phyloP scores from a whole-genome alignment of 2,797 vertebrate genomes.

The Naso thynnoides region DNA sequence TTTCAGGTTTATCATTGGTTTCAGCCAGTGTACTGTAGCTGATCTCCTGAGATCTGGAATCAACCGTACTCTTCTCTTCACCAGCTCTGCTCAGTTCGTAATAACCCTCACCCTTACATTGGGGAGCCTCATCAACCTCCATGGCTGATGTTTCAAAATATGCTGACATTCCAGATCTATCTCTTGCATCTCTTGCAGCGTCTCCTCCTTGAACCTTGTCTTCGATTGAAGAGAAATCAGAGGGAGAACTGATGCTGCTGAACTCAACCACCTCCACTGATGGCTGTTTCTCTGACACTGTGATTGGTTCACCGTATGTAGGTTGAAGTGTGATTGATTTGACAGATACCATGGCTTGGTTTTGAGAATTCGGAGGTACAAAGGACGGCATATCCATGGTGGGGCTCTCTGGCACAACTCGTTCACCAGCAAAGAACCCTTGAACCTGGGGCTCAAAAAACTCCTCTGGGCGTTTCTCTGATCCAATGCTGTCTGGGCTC shows the following conservation, averaged over 20 bases:
- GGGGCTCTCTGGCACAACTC: slow-evolving; percentile 81
- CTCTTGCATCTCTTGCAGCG: slow-evolving; percentile 73
- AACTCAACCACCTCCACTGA: slow-evolving; percentile 83
- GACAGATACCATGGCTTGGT: slow-evolving; percentile 79
- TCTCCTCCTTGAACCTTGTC: slow-evolving; percentile 68
- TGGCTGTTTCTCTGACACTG: slow-evolving; percentile 83
- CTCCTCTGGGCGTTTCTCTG: slow-evolving; percentile 85
- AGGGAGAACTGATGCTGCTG: slow-evolving; percentile 65
- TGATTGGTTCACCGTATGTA: slow-evolving; percentile 78
- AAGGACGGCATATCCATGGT: slow-evolving; percentile 79
- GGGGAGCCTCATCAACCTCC: slow-evolving; percentile 85
- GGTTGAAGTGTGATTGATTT: slow-evolving; percentile 74
- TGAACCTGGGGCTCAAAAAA: slow-evolving; percentile 88
- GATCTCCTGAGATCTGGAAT: slow-evolving; percentile 81
- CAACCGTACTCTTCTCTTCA: slow-evolving; percentile 76
- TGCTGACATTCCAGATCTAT: slow-evolving; percentile 96
- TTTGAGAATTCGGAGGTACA: slow-evolving; percentile 76
- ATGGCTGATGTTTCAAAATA: slow-evolving; percentile 98
- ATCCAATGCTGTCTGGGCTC: slow-evolving; percentile 88
- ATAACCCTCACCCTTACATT: slow-evolving; percentile 89
- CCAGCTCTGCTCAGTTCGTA: slow-evolving; percentile 94
- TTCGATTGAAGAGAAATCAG: slow-evolving; percentile 69
- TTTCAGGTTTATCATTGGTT: slow-evolving; percentile 74
- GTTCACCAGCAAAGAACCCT: slow-evolving; percentile 87
- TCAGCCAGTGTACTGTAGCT: slow-evolving; percentile 90